Conservation (phyloP, 1,140 invertebrate genomes). For the Pachypeltis micranthus region DNA sequence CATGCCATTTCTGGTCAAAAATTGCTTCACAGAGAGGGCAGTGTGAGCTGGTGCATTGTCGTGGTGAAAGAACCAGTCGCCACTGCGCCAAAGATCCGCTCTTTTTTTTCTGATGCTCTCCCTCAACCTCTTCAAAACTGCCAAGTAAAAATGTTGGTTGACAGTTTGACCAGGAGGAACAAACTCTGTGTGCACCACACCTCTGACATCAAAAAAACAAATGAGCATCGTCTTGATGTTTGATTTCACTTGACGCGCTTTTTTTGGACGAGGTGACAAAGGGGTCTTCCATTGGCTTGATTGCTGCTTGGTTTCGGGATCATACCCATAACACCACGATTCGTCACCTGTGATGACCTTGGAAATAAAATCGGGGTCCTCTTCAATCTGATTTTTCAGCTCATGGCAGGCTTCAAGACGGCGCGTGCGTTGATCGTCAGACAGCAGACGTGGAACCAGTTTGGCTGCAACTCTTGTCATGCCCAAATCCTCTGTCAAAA, state of each 20-base stretch:
- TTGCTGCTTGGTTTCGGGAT: constrained; percentile 21
- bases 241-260: constrained; percentile 18
- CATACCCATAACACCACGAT: constrained; percentile 15
- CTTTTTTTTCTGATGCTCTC: background rate
- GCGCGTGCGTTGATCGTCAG: constrained; percentile 18
- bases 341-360: constrained; percentile 19
- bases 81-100: too few species aligned
- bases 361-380: too few species aligned
- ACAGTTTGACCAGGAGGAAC: constrained; percentile 22
- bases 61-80: constrained; percentile 30
- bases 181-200: constrained; percentile 29
- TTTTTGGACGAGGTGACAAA: constrained; percentile 22
- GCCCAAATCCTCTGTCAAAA: constrained; percentile 21
- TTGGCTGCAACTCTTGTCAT: constrained; percentile 19
- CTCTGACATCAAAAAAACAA: constrained; percentile 29
- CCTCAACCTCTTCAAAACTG: constrained; percentile 23
- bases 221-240: constrained; percentile 31
- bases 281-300: constrained; percentile 23
- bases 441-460: constrained; percentile 16
- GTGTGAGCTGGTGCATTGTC: constrained; percentile 31
- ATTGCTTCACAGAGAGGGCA: constrained; percentile 23
- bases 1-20: constrained; percentile 27
- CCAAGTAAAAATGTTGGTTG: constrained; percentile 21
- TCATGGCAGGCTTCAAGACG: constrained; percentile 19
- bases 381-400: constrained; percentile 21